A percentile compares a stretch with the other conserved stretches of the same genome.
These are phyloP conservation scores for Pollimyrus isidori DNA, from an alignment of 2,113 vertebrate genomes.

Conservation along the genomic window DNA sequence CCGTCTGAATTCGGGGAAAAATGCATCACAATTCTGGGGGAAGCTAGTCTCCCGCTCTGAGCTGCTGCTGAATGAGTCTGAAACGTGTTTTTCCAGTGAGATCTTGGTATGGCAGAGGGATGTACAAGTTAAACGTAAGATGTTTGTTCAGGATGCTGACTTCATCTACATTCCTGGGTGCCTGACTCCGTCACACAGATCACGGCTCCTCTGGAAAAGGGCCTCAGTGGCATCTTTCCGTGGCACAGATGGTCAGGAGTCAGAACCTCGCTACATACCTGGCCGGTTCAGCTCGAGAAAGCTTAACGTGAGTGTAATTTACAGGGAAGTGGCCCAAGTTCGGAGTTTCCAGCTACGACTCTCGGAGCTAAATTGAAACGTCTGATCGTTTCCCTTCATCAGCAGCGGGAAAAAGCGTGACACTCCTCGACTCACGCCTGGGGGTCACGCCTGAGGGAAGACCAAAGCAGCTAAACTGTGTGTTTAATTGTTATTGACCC, in stretches of 20 bases:
- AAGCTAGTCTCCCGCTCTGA: not conserved
- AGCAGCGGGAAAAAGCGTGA: not conserved
- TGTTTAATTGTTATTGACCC: slow-evolving; percentile 11
- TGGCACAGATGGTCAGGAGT: not conserved
- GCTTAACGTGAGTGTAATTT: not conserved
- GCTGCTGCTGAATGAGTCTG: not conserved
- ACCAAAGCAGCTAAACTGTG: not conserved
- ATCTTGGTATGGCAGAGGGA: not conserved
- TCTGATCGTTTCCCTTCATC: not conserved
- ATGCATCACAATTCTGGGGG: not conserved
- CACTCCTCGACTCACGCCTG: not conserved
- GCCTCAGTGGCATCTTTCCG: not conserved
- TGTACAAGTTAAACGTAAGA: not conserved
- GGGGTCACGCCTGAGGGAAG: not conserved
- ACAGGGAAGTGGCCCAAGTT: not conserved
- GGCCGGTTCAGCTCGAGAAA: not conserved
- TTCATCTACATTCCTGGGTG: not conserved
- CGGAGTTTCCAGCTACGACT: not conserved
- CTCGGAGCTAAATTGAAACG: not conserved
- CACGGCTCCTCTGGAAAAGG: not conserved
- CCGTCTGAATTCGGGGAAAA: not conserved
- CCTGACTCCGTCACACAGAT: not conserved
- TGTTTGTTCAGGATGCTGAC: not conserved
- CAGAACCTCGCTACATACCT: not conserved
- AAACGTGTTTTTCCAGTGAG: not conserved